These are phyloP conservation scores for Chrysolina americana DNA, from an alignment of 2,888 invertebrate genomes.

Conservation along the genomic window DNA sequence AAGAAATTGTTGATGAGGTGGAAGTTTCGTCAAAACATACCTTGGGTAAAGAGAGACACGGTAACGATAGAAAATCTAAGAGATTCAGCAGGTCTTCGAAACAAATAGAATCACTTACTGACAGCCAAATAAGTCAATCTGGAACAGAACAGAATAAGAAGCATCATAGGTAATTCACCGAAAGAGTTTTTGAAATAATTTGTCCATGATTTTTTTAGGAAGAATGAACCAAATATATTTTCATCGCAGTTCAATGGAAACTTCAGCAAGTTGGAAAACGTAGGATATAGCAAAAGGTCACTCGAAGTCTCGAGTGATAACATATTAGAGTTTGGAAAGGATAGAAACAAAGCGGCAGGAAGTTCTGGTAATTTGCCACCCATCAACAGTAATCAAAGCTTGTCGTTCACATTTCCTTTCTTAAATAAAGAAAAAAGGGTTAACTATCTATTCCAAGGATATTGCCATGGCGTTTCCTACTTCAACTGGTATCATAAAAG, in stretches of 20 bases:
- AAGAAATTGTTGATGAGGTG: too few relatives aligned
- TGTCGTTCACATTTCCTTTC: background rate
- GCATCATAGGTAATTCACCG: background rate
- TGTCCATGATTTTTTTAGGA: slow-evolving; percentile 2
- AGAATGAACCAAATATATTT: background rate
- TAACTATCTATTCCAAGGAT: slow-evolving; percentile 26
- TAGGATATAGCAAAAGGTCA: background rate
- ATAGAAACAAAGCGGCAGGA: too few relatives aligned
- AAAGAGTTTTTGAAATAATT: background rate
- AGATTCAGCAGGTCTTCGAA: background rate
- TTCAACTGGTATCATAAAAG: background rate
- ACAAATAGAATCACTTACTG: background rate
- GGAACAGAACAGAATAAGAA: background rate
- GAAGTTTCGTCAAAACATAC: background rate
- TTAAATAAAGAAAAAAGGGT: slow-evolving; percentile 12
- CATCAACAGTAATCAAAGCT: background rate
- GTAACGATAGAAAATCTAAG: background rate
- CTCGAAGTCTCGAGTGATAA: background rate
- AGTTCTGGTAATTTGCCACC: background rate
- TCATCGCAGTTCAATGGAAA: background rate
- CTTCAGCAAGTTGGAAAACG: background rate
- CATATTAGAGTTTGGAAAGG: too few relatives aligned
- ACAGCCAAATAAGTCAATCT: background rate
- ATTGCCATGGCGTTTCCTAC: background rate
- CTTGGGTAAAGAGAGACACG: background rate